Conservation (phyloP, 2,797 vertebrate genomes). For the Lepus oiostolus region DNA sequence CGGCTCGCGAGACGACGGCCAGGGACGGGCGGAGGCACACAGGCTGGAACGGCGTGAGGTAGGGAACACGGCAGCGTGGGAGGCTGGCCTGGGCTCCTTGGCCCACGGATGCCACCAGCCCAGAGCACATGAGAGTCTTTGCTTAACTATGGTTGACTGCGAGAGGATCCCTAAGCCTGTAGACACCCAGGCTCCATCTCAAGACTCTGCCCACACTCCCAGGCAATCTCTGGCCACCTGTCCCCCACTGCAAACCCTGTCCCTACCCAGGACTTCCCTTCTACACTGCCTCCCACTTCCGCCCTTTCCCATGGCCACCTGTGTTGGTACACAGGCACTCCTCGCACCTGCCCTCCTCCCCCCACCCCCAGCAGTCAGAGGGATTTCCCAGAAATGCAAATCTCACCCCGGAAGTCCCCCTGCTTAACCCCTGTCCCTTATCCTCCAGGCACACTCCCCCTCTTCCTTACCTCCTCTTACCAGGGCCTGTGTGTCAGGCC, state of each 20-base stretch:
- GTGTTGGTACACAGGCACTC: neutral
- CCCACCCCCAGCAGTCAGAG: neutral
- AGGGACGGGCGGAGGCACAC: constrained; percentile 37
- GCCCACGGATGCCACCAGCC: neutral
- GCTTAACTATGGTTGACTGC: neutral
- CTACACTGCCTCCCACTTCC: neutral
- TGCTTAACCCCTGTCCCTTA: neutral
- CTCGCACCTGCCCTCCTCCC: neutral
- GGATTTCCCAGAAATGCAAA: constrained; percentile 53
- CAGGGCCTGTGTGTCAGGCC: neutral
- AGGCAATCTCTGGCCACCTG: neutral
- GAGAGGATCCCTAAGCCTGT: neutral
- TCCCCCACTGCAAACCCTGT: neutral
- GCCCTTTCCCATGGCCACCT: neutral
- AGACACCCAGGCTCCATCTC: neutral
- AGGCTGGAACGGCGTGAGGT: constrained; percentile 73
- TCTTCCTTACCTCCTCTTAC: constrained; percentile 46
- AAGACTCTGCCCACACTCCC: neutral
- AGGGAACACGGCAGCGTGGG: neutral
- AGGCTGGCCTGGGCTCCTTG: neutral
- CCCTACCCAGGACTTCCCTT: neutral
- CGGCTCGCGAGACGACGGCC: constrained; percentile 39
- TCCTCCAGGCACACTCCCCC: neutral
- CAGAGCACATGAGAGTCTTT: neutral
- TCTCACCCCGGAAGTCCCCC: neutral